These are phyloP conservation scores for Xanthorhoe designata DNA, from an alignment of 2,888 invertebrate genomes.

Conservation along the genomic window DNA sequence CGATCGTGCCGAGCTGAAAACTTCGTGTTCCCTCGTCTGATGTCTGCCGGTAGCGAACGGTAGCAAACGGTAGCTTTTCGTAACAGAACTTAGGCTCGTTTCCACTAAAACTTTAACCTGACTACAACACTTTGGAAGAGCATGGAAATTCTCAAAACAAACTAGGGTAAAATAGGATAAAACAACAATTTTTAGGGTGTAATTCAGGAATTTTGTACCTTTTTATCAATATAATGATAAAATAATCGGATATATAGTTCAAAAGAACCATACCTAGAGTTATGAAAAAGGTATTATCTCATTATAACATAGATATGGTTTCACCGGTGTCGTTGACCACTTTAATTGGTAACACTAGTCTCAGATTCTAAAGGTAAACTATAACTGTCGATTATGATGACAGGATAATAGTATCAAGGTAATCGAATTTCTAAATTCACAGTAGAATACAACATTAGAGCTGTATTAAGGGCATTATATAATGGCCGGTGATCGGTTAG, in stretches of 20 bases:
- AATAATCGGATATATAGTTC: too few relatives aligned
- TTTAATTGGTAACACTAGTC: neutral
- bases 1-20: constrained; percentile 60
- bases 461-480: neutral
- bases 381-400: neutral
- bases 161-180: too few relatives aligned
- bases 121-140: neutral
- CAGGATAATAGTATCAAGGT: neutral
- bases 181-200: too few relatives aligned
- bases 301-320: neutral
- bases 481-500: neutral
- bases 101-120: neutral
- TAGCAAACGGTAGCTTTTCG: constrained; percentile 36
- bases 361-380: neutral
- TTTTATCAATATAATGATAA: too few relatives aligned
- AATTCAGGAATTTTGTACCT: too few relatives aligned
- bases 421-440: neutral
- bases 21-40: constrained; percentile 61
- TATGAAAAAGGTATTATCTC: neutral
- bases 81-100: neutral
- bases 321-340: neutral
- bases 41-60: constrained; percentile 51
- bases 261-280: too few relatives aligned
- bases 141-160: too few relatives aligned
- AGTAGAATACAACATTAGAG: neutral